These are phyloP conservation scores for Oostethus manadensis DNA, from an alignment of 2,113 vertebrate species.

Conservation along the genomic window DNA sequence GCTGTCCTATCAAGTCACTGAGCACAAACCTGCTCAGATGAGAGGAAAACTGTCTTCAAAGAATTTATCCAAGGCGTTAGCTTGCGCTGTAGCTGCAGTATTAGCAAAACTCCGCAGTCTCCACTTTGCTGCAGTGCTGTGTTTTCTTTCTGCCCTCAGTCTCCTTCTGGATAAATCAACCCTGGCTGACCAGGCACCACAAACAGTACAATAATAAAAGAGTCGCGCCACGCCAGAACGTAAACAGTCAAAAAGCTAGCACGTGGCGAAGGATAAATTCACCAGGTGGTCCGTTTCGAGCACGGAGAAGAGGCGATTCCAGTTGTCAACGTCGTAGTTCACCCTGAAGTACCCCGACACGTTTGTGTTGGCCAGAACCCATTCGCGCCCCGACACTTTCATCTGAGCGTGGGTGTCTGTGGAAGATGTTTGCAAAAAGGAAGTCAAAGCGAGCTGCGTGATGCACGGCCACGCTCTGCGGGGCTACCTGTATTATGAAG, in stretches of 20 bases:
- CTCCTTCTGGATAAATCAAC: not conserved
- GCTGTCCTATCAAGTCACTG: too few species aligned
- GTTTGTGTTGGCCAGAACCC: slow-evolving; percentile 83
- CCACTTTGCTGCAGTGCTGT: not conserved
- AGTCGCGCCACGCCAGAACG: too few species aligned
- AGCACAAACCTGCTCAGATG: too few species aligned
- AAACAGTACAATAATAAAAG: too few species aligned
- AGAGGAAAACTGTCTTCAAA: too few species aligned
- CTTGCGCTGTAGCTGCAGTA: not conserved
- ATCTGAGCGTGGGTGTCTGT: slow-evolving; percentile 49
- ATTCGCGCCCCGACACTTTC: slow-evolving; percentile 31
- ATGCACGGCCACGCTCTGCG: not conserved
- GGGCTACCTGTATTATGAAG: slow-evolving; percentile 54
- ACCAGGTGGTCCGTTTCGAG: slow-evolving; percentile 64
- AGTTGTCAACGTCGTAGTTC: slow-evolving; percentile 88
- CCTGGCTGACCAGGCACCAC: too few species aligned
- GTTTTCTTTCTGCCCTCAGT: not conserved
- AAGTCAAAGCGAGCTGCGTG: not conserved
- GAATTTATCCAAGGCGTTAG: not conserved
- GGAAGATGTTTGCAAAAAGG: not conserved
- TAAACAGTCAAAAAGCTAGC: too few species aligned
- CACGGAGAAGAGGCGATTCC: slow-evolving; percentile 73
- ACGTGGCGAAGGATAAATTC: not conserved
- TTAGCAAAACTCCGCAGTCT: not conserved
- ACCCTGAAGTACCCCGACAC: slow-evolving; percentile 86